phyloP scores from a whole-genome alignment of 2,888 invertebrate species.

The Xiphydria camelus region DNA sequence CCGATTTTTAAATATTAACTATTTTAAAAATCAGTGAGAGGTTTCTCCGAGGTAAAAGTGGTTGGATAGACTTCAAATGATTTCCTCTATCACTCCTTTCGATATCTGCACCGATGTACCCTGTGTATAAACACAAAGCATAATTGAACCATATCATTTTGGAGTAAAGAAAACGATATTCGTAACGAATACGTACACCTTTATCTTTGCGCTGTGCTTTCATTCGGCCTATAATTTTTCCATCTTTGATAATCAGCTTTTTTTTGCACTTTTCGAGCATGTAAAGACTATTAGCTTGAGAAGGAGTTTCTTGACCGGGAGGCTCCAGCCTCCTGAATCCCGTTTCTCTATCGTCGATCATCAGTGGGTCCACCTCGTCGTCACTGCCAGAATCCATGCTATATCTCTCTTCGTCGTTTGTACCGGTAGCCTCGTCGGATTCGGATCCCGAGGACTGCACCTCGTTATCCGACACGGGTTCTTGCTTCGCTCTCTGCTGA shows the following conservation, averaged over 20 bases:
- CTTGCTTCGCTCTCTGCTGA: constrained; percentile 36
- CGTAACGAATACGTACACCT: constrained; percentile 60
- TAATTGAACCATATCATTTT: too few species aligned
- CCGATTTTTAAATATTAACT: too few species aligned
- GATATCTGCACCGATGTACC: too few species aligned
- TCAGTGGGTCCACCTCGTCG: constrained; percentile 53
- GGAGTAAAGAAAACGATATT: too few species aligned
- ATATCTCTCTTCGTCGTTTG: constrained; percentile 46
- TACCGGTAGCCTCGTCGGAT: constrained; percentile 45
- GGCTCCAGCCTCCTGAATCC: constrained; percentile 61
- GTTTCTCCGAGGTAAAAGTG: too few species aligned
- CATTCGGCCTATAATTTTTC: constrained; percentile 69
- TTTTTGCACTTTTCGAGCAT: constrained; percentile 80
- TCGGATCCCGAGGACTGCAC: constrained; percentile 47
- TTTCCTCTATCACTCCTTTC: too few species aligned
- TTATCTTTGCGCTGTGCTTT: constrained; percentile 80
- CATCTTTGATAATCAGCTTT: constrained; percentile 71
- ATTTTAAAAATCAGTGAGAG: too few species aligned
- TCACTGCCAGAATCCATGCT: constrained; percentile 52
- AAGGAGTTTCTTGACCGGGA: constrained; percentile 54
- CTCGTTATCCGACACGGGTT: constrained; percentile 51
- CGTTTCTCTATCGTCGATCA: constrained; percentile 56
- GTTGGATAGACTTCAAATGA: too few species aligned
- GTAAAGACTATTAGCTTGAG: constrained; percentile 68
- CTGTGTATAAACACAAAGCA: too few species aligned